Conservation (phyloP, 2,888 invertebrate genomes). For the Lepidocyrtinus sp. region DNA sequence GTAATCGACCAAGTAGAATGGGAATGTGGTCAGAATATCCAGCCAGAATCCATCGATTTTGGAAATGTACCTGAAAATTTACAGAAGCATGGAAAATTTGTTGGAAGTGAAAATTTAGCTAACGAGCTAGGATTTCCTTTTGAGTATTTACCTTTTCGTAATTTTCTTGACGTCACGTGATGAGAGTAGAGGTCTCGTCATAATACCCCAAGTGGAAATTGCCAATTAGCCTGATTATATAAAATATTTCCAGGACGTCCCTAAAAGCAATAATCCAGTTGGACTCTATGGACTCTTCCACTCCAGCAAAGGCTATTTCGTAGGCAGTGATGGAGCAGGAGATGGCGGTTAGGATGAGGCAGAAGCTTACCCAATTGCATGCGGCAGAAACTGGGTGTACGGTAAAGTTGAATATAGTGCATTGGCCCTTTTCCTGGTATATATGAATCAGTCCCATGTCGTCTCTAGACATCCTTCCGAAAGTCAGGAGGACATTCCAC, state of each 20-base stretch:
- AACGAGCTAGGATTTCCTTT: background rate
- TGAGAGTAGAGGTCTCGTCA: conserved; percentile 52
- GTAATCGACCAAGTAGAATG: conserved; percentile 51
- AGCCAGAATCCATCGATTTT: conserved; percentile 59
- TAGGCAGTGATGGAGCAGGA: conserved; percentile 64
- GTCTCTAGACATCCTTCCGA: conserved; percentile 60
- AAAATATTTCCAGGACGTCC: conserved; percentile 61
- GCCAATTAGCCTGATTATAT: conserved; percentile 62
- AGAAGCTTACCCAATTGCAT: conserved; percentile 55
- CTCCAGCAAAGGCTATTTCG: conserved; percentile 61
- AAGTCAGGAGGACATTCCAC: conserved; percentile 45
- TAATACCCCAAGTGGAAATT: conserved; percentile 66
- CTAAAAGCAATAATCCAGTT: conserved; percentile 15
- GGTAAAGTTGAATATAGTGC: conserved; percentile 53
- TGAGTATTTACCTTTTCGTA: conserved; percentile 43
- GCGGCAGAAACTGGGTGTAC: conserved; percentile 63
- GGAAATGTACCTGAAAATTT: conserved; percentile 52
- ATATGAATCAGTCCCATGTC: conserved; percentile 68
- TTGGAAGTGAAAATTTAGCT: background rate
- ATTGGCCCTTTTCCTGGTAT: conserved; percentile 63
- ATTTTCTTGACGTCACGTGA: conserved; percentile 47
- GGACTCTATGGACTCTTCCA: conserved; percentile 10
- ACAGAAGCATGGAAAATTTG: too few relatives aligned
- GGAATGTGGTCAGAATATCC: conserved; percentile 62
- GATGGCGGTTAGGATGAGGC: conserved; percentile 62